These are phyloP conservation scores for Sipha maydis DNA, from an alignment of 2,888 invertebrate species.

Conservation along the genomic window DNA sequence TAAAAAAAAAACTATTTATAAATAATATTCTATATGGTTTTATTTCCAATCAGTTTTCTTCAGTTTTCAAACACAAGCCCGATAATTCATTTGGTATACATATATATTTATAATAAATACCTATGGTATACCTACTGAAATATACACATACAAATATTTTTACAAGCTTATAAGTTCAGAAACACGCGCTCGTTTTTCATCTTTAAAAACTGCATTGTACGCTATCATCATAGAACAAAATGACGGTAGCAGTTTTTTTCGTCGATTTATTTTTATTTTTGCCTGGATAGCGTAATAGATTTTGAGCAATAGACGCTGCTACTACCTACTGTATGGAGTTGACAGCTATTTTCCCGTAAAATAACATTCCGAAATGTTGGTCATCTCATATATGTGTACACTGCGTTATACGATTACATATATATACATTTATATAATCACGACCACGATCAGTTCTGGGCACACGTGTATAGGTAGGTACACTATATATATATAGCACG, in stretches of 20 bases:
- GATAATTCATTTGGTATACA: background rate
- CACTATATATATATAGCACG: background rate
- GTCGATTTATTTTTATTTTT: background rate
- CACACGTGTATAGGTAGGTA: background rate
- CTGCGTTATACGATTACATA: background rate
- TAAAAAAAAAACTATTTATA: background rate
- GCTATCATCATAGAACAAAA: background rate
- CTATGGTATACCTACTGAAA: too few relatives aligned
- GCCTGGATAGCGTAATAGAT: background rate
- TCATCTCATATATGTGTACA: background rate
- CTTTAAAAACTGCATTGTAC: background rate
- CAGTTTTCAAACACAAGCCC: background rate
- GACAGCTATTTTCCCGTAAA: background rate
- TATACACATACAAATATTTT: background rate
- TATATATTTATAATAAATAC: background rate
- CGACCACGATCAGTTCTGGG: background rate
- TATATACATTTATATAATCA: background rate
- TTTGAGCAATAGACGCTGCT: background rate
- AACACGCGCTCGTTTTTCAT: background rate
- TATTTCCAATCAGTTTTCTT: background rate
- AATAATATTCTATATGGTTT: background rate
- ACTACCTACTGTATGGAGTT: background rate
- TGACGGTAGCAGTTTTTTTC: background rate
- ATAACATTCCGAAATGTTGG: slow-evolving; percentile 8
- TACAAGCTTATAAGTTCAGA: background rate